A percentile compares a stretch with the other conserved stretches of the same genome.
These are phyloP conservation scores for Acronicta psi DNA, from an alignment of 2,888 invertebrate species.

Conservation along the genomic window DNA sequence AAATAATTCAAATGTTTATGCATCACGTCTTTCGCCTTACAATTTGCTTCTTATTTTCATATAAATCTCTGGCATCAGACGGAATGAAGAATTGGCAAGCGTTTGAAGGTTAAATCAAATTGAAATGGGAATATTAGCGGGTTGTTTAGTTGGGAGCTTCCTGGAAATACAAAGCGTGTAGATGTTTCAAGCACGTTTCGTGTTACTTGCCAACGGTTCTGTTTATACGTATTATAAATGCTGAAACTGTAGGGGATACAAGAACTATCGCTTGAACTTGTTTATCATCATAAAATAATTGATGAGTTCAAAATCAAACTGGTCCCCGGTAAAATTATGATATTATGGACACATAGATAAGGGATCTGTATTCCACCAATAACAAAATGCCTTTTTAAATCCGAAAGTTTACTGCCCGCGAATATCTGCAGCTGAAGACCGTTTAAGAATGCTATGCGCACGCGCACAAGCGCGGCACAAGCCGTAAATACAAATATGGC, in stretches of 20 bases:
- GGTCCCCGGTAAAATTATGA: too few species aligned
- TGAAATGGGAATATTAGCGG: slow-evolving; percentile 64
- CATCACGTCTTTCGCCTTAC: slow-evolving; percentile 59
- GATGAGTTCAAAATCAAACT: too few species aligned
- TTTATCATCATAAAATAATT: too few species aligned
- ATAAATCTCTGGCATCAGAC: slow-evolving; percentile 74
- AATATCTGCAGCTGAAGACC: slow-evolving; percentile 71
- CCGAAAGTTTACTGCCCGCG: slow-evolving; percentile 63
- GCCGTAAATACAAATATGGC: slow-evolving; percentile 82
- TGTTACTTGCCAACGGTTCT: slow-evolving; percentile 68
- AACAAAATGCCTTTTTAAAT: slow-evolving; percentile 60
- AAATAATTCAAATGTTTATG: slow-evolving; percentile 79
- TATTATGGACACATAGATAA: too few species aligned
- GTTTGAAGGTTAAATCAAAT: slow-evolving; percentile 82
- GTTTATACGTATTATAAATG: slow-evolving; percentile 67
- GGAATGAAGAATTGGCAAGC: slow-evolving; percentile 69
- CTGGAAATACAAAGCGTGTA: slow-evolving; percentile 71
- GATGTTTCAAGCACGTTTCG: slow-evolving; percentile 69
- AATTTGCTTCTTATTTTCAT: slow-evolving; percentile 61
- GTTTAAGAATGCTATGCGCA: slow-evolving; percentile 77
- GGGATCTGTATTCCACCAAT: background rate
- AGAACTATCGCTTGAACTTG: background rate
- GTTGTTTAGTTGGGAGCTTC: slow-evolving; percentile 70
- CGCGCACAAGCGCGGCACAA: slow-evolving; percentile 69
- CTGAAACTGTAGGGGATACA: slow-evolving; percentile 11